Percentiles rank a stretch among this genome's conserved stretches.
Evolutionary conservation across 2,888 invertebrate genomes (phyloP).

Genomic region (Scaptomyza parva): DNA sequence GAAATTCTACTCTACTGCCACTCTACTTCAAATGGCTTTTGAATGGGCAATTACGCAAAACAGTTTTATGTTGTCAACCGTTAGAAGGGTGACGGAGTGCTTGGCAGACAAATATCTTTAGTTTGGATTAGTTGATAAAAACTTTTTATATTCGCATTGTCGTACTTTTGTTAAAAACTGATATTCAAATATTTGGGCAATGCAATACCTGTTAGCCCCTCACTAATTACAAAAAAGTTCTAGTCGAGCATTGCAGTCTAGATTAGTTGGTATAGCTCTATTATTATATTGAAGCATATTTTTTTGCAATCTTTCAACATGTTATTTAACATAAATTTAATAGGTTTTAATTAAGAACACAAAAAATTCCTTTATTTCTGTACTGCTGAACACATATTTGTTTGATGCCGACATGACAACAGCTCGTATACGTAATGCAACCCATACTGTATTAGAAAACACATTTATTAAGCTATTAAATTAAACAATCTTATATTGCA

Average conservation of each 20-base stretch:
- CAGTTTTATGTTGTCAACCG: slow-evolving; percentile 53
- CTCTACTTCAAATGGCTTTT: slow-evolving; percentile 46
- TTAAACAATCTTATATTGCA: slow-evolving; percentile 31
- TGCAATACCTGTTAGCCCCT: background rate
- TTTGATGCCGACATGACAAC: slow-evolving; percentile 23
- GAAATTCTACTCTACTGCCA: slow-evolving; percentile 15
- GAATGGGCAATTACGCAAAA: slow-evolving; percentile 66
- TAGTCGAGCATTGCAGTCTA: background rate
- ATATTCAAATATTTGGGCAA: background rate
- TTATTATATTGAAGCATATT: no score
- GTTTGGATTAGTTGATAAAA: background rate
- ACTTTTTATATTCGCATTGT: background rate
- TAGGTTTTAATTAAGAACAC: background rate
- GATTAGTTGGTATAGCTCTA: background rate
- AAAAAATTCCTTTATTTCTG: no score
- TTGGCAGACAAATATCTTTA: background rate
- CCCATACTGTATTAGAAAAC: slow-evolving; percentile 3
- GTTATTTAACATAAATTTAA: background rate
- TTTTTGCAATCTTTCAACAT: background rate
- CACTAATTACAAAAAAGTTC: background rate
- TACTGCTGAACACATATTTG: no score
- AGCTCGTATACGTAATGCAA: slow-evolving; percentile 26
- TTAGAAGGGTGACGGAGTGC: slow-evolving; percentile 6
- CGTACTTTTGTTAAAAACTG: background rate
- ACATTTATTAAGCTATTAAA: slow-evolving; percentile 70